phyloP scores from a whole-genome alignment of 1,140 invertebrate genomes.

The Papilio dardanus region DNA sequence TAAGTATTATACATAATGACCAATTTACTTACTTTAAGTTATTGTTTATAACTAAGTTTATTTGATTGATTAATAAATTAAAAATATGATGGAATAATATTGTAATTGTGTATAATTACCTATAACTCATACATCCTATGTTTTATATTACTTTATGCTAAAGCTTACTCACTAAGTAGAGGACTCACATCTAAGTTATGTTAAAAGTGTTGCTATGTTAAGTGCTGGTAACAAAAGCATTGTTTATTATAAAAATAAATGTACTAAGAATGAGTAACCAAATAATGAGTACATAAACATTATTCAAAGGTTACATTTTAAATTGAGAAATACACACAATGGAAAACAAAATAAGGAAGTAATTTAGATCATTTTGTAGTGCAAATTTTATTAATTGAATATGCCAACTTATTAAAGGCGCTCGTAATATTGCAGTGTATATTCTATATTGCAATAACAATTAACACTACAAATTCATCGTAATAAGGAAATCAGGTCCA shows the following conservation, averaged over 20 bases:
- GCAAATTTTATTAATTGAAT: not conserved
- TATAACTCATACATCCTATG: not conserved
- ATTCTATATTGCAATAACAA: not conserved
- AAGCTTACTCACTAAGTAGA: conserved; percentile 23
- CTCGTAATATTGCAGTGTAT: not conserved
- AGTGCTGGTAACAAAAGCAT: conserved; percentile 14
- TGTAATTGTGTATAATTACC: not conserved
- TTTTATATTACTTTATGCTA: not conserved
- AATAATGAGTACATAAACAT: no score
- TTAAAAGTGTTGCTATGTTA: conserved; percentile 10
- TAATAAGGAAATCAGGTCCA: conserved; percentile 47
- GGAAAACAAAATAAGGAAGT: conserved; percentile 30
- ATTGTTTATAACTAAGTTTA: no score
- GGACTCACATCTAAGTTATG: conserved; percentile 33
- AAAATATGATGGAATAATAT: no score
- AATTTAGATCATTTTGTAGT: not conserved
- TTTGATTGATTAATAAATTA: no score
- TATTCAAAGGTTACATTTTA: not conserved
- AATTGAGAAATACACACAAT: conserved; percentile 14
- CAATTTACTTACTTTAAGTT: no score
- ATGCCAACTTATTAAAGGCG: not conserved
- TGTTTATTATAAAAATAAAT: no score
- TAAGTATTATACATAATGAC: no score
- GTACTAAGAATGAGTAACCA: no score
- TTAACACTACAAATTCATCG: conserved; percentile 18